These are phyloP conservation scores for Pseudopodoces humilis DNA, from an alignment of 2,113 vertebrate genomes.

Conservation along the genomic window DNA sequence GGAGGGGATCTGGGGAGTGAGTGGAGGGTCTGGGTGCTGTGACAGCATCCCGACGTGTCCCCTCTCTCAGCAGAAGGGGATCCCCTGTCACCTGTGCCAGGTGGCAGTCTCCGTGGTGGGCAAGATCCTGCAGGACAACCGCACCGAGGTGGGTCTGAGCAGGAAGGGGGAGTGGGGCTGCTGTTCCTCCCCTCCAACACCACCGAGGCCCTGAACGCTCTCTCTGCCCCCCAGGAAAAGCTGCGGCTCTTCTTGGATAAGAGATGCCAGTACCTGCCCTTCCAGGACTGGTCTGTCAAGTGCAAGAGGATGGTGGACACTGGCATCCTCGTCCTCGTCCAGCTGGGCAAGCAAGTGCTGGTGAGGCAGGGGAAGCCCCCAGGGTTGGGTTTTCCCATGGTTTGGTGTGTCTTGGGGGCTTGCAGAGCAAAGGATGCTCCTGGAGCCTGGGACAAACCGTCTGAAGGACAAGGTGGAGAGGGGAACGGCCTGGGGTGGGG, in stretches of 20 bases:
- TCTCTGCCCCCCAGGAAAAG: slow-evolving; percentile 72
- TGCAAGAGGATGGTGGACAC: slow-evolving; percentile 88
- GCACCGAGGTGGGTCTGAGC: slow-evolving; percentile 80
- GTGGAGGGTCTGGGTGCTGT: accelerated
- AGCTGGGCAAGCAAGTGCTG: slow-evolving; percentile 86
- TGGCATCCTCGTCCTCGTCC: slow-evolving; percentile 82
- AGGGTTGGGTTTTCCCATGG: background rate
- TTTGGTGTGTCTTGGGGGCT: background rate
- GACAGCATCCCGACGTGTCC: accelerated
- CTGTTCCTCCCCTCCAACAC: accelerated
- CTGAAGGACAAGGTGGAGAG: background rate
- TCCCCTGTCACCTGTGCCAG: slow-evolving; percentile 90
- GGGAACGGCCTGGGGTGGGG: background rate
- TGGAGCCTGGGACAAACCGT: background rate
- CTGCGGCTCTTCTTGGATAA: slow-evolving; percentile 85
- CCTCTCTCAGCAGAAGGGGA: slow-evolving; percentile 76
- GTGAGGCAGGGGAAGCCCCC: slow-evolving; percentile 52
- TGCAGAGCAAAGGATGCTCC: background rate
- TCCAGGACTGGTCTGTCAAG: slow-evolving; percentile 71
- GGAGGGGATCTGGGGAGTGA: background rate
- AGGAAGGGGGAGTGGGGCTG: accelerated
- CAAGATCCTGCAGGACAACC: slow-evolving; percentile 85
- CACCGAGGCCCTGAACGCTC: background rate
- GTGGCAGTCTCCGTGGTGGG: slow-evolving; percentile 76
- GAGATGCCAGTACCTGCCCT: slow-evolving; percentile 84